phyloP scores from a whole-genome alignment of 1,140 invertebrate genomes.

The Polypedilum pembai region DNA sequence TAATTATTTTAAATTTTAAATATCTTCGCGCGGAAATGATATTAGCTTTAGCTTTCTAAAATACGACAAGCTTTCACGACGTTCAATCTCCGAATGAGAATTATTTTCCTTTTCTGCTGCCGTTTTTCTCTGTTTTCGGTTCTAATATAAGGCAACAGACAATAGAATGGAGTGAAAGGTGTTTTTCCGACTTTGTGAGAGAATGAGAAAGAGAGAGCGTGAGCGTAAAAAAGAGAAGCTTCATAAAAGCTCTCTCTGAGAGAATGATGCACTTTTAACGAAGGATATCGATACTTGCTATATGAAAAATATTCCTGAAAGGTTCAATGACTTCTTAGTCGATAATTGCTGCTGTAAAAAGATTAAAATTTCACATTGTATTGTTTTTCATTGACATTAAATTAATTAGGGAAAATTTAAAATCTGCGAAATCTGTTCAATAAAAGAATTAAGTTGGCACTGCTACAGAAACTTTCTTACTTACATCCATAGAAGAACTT shows the following conservation, averaged over 20 bases:
- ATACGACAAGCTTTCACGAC: constrained; percentile 26
- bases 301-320: no score
- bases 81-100: constrained; percentile 5
- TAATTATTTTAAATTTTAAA: background rate
- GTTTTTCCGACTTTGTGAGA: background rate
- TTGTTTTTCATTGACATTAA: no score
- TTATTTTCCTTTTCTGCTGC: background rate
- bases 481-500: background rate
- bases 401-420: background rate
- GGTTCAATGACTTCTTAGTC: no score
- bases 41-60: background rate
- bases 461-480: background rate
- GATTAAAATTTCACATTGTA: no score
- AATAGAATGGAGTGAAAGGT: background rate
- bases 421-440: background rate
- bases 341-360: no score
- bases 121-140: background rate
- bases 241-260: background rate
- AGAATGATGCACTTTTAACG: background rate
- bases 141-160: background rate
- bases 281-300: background rate
- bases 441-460: no score
- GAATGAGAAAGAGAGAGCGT: background rate
- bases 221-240: background rate
- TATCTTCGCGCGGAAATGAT: background rate